Conservation (phyloP, 2,113 vertebrate genomes). For the Capricornis sumatraensis region DNA sequence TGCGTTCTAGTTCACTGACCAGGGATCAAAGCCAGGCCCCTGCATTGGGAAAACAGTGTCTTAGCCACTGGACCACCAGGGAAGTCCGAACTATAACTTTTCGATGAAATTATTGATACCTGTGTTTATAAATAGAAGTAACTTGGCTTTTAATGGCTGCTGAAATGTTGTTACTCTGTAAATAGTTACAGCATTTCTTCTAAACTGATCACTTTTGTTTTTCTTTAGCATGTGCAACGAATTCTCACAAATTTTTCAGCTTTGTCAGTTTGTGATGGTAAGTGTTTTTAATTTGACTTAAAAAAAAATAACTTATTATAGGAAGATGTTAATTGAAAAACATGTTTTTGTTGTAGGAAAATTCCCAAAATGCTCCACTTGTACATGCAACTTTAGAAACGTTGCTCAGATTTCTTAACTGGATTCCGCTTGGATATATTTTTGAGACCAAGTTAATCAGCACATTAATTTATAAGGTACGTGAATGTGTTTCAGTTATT, state of each 20-base stretch:
- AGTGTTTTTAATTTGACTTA: slow-evolving; percentile 56
- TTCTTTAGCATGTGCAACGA: slow-evolving; percentile 97
- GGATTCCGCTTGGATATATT: slow-evolving; percentile 99
- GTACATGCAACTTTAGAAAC: slow-evolving; percentile 98
- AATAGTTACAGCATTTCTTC: background rate
- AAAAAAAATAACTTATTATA: background rate
- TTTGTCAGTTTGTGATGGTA: slow-evolving; percentile 99
- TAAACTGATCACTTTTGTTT: slow-evolving; percentile 11
- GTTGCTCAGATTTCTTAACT: slow-evolving; percentile 96
- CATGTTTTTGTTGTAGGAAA: slow-evolving; percentile 85
- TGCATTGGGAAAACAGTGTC: background rate
- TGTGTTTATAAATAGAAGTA: background rate
- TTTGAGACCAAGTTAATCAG: slow-evolving; percentile 99
- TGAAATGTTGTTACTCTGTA: background rate
- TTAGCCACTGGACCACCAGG: background rate
- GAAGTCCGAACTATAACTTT: background rate
- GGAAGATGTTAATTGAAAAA: slow-evolving; percentile 6
- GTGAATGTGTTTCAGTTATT: background rate
- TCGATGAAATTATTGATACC: background rate
- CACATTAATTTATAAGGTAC: slow-evolving; percentile 98
- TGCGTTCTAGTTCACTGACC: background rate
- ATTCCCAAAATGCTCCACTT: slow-evolving; percentile 97
- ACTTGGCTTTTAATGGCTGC: background rate
- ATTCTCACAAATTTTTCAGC: slow-evolving; percentile 99
- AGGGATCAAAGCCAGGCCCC: no score